phyloP scores from a whole-genome alignment of 2,888 invertebrate species.

The Cosmia trapezina region DNA sequence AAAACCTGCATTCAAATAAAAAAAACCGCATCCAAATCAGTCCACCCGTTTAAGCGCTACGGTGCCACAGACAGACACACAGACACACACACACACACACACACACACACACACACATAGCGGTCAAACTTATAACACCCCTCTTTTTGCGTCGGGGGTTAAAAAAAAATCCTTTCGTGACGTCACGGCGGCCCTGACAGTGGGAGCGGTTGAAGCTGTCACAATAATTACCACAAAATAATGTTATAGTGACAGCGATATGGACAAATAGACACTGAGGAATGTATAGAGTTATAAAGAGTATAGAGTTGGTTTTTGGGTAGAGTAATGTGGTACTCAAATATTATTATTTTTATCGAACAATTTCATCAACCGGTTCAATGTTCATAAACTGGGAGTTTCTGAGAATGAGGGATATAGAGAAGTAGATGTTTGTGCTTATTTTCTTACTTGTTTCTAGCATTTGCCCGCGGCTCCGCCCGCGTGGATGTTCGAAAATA shows the following conservation, averaged over 20 bases:
- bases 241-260: slow-evolving; percentile 77
- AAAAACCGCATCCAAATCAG: too few species aligned
- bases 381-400: not conserved
- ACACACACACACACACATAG: too few species aligned
- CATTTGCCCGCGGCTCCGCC: not conserved
- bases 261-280: slow-evolving; percentile 66
- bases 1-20: too few species aligned
- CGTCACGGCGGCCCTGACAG: slow-evolving; percentile 57
- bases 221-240: slow-evolving; percentile 82
- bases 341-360: not conserved
- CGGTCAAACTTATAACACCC: too few species aligned
- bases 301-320: slow-evolving; percentile 29
- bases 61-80: too few species aligned
- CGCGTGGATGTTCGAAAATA: not conserved
- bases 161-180: slow-evolving; percentile 23
- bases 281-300: slow-evolving; percentile 52
- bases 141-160: too few species aligned
- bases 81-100: too few species aligned
- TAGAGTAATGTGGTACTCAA: not conserved
- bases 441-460: not conserved
- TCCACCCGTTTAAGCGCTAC: too few species aligned
- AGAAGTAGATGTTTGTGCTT: not conserved
- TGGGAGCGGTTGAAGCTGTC: slow-evolving; percentile 74
- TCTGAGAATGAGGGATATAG: not conserved
- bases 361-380: not conserved